Evolutionary conservation across 2,113 vertebrate species (phyloP), one percentile per base, ranked within the genome.

Genomic region (Percina caprodes): DNA sequence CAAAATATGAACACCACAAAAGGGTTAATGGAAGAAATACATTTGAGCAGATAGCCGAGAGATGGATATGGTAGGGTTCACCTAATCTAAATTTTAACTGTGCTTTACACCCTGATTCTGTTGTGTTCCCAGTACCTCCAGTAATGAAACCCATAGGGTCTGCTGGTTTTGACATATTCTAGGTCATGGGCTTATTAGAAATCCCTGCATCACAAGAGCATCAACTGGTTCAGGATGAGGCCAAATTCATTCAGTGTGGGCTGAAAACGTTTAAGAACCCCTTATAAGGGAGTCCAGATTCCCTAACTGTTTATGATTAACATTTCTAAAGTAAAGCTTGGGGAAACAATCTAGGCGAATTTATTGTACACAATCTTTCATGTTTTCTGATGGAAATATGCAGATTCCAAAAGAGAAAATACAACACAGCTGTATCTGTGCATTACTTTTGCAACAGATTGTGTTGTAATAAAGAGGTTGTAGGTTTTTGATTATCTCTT

Each of bases 171-270:
- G 56, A 80, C 59, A 24, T 77, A 42, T n/a, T 63, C 62, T 61
- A 73, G 63, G 73, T 66, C 58, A 58, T 16, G 45, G 30, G 63
- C 48, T 59, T 72, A 48, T 86, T 63, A 77, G 42, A 33, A 73
- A 46, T 70, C 30, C 26, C 65, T 76, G 56, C 35, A 71, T 61
- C 73, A 71, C n/a, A 59, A 81, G 19, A 76, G 56, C 69, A 55
- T 59, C 85, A 66, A 83, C 77, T 81, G 85, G 77, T 85, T 63
- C 78, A 85, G 61, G 23, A 82, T 69, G 24, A 72, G 62, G 45
- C 61, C 26, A 68, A 60, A 82, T 84, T 33, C 54, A 76, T 81
- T 86, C 80, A 84, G 23, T 60, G 24, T 79, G 69, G 61, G 24
- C 35, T 78, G 76, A 77, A 72, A 71, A 69, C 45, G 48, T 80